Conservation (phyloP, 2,797 vertebrate species). For the Mormyrops attenuatus region DNA sequence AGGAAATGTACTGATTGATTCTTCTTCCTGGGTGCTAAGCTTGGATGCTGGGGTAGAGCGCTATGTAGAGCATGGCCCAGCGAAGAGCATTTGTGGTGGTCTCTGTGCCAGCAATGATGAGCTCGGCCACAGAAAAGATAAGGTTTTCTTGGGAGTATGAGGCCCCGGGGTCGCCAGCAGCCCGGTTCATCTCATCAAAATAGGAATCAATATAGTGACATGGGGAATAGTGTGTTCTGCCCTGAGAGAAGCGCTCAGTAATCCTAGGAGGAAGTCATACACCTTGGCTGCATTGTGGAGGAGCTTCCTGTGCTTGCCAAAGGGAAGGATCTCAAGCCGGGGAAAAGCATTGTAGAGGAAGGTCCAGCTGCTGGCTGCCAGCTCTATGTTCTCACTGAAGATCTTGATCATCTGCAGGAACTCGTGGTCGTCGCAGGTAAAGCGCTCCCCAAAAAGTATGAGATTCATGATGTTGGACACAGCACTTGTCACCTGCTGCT, state of each 20-base stretch:
- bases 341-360: conserved; percentile 96
- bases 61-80: conserved; percentile 92
- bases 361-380: conserved; percentile 83
- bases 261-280: conserved; percentile 78
- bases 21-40: conserved; percentile 60
- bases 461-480: conserved; percentile 95
- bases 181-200: conserved; percentile 85
- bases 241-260: conserved; percentile 72
- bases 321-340: conserved; percentile 85
- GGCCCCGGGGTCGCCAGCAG: conserved; percentile 62
- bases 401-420: conserved; percentile 98
- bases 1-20: conserved; percentile 50
- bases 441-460: conserved; percentile 87
- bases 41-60: conserved; percentile 92
- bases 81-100: conserved; percentile 91
- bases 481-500: conserved; percentile 85
- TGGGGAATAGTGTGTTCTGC: conserved; percentile 72
- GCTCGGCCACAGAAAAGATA: conserved; percentile 91
- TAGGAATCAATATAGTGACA: conserved; percentile 90
- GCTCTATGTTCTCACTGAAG: conserved; percentile 93
- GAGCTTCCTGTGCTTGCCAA: conserved; percentile 88
- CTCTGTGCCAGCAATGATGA: conserved; percentile 95
- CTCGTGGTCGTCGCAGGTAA: conserved; percentile 83
- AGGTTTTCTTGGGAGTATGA: conserved; percentile 86
- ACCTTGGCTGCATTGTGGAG: conserved; percentile 83